Base-by-base conservation (phyloP, 1,140 invertebrate species). In the Cydia strobilella region DNA sequence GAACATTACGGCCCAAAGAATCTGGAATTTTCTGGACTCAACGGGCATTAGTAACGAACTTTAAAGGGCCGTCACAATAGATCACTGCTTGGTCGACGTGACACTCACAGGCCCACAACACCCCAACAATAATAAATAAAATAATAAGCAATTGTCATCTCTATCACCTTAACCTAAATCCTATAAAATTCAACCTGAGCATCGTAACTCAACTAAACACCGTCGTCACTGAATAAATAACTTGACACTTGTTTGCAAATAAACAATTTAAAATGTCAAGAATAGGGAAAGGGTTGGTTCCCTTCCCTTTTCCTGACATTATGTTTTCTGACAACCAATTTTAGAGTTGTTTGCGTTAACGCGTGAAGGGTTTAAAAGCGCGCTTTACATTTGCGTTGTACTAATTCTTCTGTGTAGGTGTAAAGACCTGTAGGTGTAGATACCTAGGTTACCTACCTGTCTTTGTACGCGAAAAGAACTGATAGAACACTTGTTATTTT, bases 221-320 rank as follows among this genome's bases (percentile, higher is more conserved):
- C 80, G 77, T 79, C 83, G 76, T 83, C 82, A 81, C 82, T 90
- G 89, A 90, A 88, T 90, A 92, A 91, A 91, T 90, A 90, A 90
- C 88, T 88, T 87, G 89, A 92, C 90, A 89, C 89, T 90, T 92
- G 90, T 91, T 90, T 84, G 87, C 85, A 92, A 91, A 92, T 91
- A 92, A 91, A 92, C 90, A 92, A 92, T 92, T 92, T 92, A 91
- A 91, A 92, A 92, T 90, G 90, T 92, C 90, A 91, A 91, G 90
- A 88, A 91, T 87, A 88, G 89, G 84, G 82, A 87, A 91, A 90
- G 89, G 90, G 90, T 83, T 83, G 80, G 79, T 72, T 65, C 76
- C 71, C 82, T 87, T 89, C 89, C 90, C 90, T 90, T 90, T 85
- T 83, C 86, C 84, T 85, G 85, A 87, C 90, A 91, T 91, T 90